Evolutionary conservation across 2,888 invertebrate genomes (phyloP), one percentile per base, ranked within the genome.

Genomic region (Ametastegia equiseti): DNA sequence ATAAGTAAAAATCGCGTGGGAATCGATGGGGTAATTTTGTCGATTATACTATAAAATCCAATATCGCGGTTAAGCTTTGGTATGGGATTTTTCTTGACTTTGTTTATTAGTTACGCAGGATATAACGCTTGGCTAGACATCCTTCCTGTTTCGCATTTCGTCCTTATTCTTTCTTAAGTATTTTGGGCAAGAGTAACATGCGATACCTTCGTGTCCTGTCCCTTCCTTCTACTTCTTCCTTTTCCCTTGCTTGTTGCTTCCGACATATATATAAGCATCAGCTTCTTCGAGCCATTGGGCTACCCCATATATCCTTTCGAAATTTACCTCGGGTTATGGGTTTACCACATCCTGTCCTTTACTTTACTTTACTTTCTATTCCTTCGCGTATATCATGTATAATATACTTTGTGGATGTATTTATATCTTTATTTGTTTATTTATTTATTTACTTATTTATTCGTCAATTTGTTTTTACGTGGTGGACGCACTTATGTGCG

Each of bases 71-170:
- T n/a, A n/a, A n/a, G n/a, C n/a, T n/a, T n/a, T n/a, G n/a, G n/a
- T n/a, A n/a, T n/a, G n/a, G n/a, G n/a, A n/a, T 39, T n/a, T 67
- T 6, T 67, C 67, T 39, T 30, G 11, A 71, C 42, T 36, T 42
- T 3, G 27, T 63, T 63, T 63, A 63, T 63, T 27, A 9, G 27
- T 54, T 23, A 27, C 7, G 54, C 77, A 60, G 57, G 77, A 60
- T 60, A 78, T 36, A n/a, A 78, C 77, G 77, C 57, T 60, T 30
- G 23, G 77, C 42, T 78, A 60, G 77, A 78, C 60, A 78, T 78
- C 77, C 77, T 78, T 78, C 77, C 77, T 78, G 77, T 36, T 45
- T 67, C 65, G 9, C 27, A 23, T n/a, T n/a, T 19, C 50, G 50
- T 50, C 50, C 50, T n/a, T 13, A n/a, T 39, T 67, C 23, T 15